Base-by-base conservation (phyloP, 2,113 vertebrate species). In the Hippocampus abdominalis region DNA sequence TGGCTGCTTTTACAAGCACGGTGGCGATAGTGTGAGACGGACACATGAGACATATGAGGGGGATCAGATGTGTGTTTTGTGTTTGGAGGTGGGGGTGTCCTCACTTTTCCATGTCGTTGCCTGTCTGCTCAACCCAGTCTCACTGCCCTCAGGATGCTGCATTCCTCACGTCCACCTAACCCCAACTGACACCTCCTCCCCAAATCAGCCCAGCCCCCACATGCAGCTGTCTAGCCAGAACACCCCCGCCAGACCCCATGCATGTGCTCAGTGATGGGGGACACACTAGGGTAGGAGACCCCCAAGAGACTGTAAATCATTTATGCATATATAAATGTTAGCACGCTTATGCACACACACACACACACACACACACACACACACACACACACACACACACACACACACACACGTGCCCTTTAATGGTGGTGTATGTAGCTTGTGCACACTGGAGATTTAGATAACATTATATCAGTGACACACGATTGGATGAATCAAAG, bases 291-390 rank as follows among this genome's bases (percentile, higher is more conserved):
- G 23, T 44, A 44, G 39, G 70, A 87, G 54, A 77, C 72, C 81
- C 86, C 83, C 82, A 54, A 48, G 82, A 87, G 84, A 89, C 83
- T 12, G 16, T 60, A 74, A 82, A 76, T 27, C 75, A 75, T 83
- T 85, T 81, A 82, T 79, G 80, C 89, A 79, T 82, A 81, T 82
- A 83, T 85, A 72, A 81, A 74, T 39, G 44, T 65, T 78, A 72
- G 54, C 29, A 54, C 49, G 39, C 39, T 53, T 51, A 69, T 70
- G 66, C 69, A 32, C n/a, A n/a, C n/a, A n/a, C n/a, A n/a, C n/a
- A n/a, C n/a, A 36, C 32, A 36, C 32, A 36, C 32, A 36, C 32
- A 32, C 29, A 32, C 29, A 32, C 29, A 32, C 29, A 32, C 29
- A 4, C 29, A 32, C 42, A 51, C 54, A 51, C 53, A 44, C 32